Evolutionary conservation across 2,888 invertebrate genomes (phyloP).

Genomic region (Myopa testacea): DNA sequence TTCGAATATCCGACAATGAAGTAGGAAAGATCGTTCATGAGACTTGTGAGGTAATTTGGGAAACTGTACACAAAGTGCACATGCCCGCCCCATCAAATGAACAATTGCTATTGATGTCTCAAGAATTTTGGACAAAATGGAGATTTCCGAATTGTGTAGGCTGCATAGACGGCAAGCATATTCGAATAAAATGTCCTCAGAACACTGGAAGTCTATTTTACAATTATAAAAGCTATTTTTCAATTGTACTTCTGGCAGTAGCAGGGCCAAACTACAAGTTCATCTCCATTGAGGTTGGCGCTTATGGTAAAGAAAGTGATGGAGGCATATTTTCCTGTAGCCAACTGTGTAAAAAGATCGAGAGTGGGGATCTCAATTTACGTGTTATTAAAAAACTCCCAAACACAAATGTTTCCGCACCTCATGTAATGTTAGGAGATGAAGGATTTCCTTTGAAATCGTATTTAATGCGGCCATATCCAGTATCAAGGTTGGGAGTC

Average conservation of each 20-base stretch:
- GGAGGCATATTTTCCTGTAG: constrained; percentile 1
- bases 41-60: too few species aligned
- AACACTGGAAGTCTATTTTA: background rate
- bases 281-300: background rate
- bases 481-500: background rate
- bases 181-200: background rate
- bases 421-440: constrained; percentile 16
- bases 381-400: background rate
- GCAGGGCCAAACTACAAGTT: background rate
- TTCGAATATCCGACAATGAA: too few species aligned
- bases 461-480: constrained; percentile 18
- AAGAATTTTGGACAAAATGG: constrained; percentile 38
- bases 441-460: constrained; percentile 13
- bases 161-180: background rate
- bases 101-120: too few species aligned
- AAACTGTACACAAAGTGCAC: too few species aligned
- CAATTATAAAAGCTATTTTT: constrained; percentile 5
- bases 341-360: background rate
- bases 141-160: background rate
- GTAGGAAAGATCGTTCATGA: too few species aligned
- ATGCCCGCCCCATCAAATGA: too few species aligned
- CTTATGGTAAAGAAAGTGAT: background rate
- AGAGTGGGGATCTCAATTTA: background rate
- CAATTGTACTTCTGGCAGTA: background rate
- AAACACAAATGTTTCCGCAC: background rate